Evolutionary conservation across 2,113 vertebrate genomes (phyloP).

Genomic region (Campylomormyrus tamandua): DNA sequence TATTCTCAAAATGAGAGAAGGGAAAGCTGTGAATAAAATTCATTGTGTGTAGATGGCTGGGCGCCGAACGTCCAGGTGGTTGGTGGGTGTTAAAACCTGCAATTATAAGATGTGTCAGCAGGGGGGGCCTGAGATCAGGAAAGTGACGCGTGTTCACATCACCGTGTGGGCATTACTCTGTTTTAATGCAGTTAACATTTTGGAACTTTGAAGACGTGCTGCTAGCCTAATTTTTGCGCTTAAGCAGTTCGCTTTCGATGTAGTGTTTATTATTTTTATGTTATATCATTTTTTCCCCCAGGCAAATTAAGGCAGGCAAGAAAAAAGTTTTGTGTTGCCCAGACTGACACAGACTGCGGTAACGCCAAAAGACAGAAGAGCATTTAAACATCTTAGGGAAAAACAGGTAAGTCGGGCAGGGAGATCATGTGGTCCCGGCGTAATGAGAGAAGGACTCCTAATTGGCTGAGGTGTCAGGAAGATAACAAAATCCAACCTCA

Average conservation of each 20-base stretch:
- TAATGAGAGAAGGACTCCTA: constrained; percentile 58
- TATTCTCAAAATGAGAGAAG: constrained; percentile 1
- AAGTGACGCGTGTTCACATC: constrained; percentile 27
- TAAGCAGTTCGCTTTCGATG: neutral
- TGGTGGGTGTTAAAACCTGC: constrained; percentile 30
- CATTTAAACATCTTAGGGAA: neutral
- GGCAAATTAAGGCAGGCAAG: neutral
- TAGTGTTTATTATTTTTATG: neutral
- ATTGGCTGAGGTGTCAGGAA: constrained; percentile 68
- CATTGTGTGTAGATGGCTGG: neutral
- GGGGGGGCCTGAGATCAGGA: constrained; percentile 52
- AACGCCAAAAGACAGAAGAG: neutral
- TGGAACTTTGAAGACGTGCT: constrained; percentile 28
- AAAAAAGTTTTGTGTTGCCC: neutral
- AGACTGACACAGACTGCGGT: neutral
- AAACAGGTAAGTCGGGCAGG: neutral
- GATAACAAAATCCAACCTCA: constrained; percentile 69
- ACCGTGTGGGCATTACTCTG: constrained; percentile 42
- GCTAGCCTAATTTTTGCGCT: constrained; percentile 27
- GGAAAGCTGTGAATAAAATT: constrained; percentile 14
- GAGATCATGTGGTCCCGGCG: constrained; percentile 44
- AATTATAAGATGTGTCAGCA: constrained; percentile 37
- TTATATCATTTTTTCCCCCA: neutral
- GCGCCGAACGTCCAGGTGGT: neutral
- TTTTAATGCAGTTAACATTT: constrained; percentile 57